Base-by-base conservation (phyloP, 1,140 invertebrate species). In the Diorhabda elongata region DNA sequence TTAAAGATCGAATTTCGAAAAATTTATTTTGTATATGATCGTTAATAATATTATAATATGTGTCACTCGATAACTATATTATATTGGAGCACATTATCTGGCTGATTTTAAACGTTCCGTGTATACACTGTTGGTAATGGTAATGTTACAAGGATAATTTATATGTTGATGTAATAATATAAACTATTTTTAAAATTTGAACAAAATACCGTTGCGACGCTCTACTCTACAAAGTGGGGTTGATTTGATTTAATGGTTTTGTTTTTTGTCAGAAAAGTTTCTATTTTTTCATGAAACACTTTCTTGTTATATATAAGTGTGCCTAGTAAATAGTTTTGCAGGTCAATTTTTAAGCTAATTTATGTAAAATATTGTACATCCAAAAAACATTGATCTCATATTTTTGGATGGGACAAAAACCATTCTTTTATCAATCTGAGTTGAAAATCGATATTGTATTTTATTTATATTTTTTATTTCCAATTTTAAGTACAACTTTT, bases 271-370 rank as follows among this genome's bases (percentile, higher is more conserved):
- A 62, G 60, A 76, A 78, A 79, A 78, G 79, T 81, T 80, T 81
- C 78, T 81, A 81, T 81, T 81, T 81, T 52, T 81, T 81, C 79
- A 81, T 80, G 79, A 76, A 75, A 77, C 76, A 80, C 78, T 81
- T 81, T 81, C 80, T 81, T 81, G 80, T 81, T 81, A 80, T 80
- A 81, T 78, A 75, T 81, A 81, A 80, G 80, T 81, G 79, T 81
- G 80, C 79, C 80, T 81, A 81, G 80, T 81, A 78, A 80, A 76
- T 81, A 80, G 78, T 76, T 77, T 81, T 63, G 80, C 80, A 76
- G 78, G 80, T 81, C 80, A 81, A 81, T 81, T 81, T 80, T 68
- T 68, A 68, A 52, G 42, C 61, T 70, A 62, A 67, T 61, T 69
- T 60, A 42, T 75, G 70, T 73, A 66, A 68, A 76, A 75, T 76